Evolutionary conservation across 1,140 invertebrate genomes (phyloP), one percentile per base, ranked within the genome.

Genomic region (Varroa destructor): DNA sequence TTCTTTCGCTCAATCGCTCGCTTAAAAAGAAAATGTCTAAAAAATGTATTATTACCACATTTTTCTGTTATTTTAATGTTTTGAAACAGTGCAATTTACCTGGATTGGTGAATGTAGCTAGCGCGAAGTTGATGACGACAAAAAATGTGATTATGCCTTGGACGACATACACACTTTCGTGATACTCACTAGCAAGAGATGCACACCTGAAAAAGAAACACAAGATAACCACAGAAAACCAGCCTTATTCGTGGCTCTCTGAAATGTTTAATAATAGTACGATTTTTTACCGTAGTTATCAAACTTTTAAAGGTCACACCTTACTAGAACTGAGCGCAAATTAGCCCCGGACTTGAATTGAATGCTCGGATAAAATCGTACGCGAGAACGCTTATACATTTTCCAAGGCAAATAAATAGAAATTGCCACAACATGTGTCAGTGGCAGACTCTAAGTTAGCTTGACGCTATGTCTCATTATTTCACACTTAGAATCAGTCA

Each of bases 101-200:
- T 76, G 96, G 96, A 83, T 99, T 95, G 91, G 98, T 97, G 81
- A 97, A 97, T 75, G 94, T 98, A 75, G 96, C 94, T 79, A 98
- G 83, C 75, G 91, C 91, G 81, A 99, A 96, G 85, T 99, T 99
- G 79, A 93, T 89, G 80, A 99, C 82, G 75, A 99, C 93, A 84
- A 97, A 94, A 80, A 97, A 87, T 75, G 93, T 92, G 76, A 99
- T 87, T 75, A 97, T 86, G 75, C 88, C 92, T 85, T 98, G 91
- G 78, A 88, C 87, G 75, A 90, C 87, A 75, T 91, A 90, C 75
- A 97, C 88, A 85, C 89, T 92, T 84, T 89, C 86, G 82, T 89
- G 85, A 77, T 84, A 85, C 77, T 84, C 82, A 73, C 88, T 81
- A 80, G 90, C 90, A 81, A 89, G 90, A 74, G 77, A 79, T 79